phyloP scores from a whole-genome alignment of 2,797 vertebrate genomes.

The Siniperca undulata region DNA sequence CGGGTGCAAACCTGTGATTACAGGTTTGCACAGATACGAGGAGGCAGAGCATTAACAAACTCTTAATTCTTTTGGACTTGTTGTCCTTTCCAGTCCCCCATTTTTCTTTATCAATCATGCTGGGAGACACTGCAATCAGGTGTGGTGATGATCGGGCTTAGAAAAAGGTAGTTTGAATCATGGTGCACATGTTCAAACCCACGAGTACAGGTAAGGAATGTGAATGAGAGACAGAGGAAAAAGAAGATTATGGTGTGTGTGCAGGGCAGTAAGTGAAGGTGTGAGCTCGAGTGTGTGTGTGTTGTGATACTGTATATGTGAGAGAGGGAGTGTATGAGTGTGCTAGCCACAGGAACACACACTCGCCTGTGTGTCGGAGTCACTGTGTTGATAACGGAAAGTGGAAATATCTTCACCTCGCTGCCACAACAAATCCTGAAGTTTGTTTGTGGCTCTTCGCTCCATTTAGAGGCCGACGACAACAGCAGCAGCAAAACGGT shows the following conservation, averaged over 20 bases:
- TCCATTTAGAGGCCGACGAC: constrained; percentile 39
- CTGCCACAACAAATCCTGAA: constrained; percentile 53
- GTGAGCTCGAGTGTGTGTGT: not conserved
- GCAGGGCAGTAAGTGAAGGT: too few relatives aligned
- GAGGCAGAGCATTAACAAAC: too few relatives aligned
- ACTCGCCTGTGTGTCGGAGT: not conserved
- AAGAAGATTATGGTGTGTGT: not conserved
- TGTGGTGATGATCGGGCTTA: too few relatives aligned
- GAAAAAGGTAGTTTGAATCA: too few relatives aligned
- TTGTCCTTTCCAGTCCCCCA: too few relatives aligned
- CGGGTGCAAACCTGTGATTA: too few relatives aligned
- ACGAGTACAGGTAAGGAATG: not conserved
- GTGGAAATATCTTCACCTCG: constrained; percentile 59
- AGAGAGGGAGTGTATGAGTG: not conserved
- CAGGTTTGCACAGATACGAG: too few relatives aligned
- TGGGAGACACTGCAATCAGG: not conserved
- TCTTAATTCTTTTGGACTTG: too few relatives aligned
- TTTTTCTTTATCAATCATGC: too few relatives aligned
- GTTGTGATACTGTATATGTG: not conserved
- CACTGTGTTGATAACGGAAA: constrained; percentile 23
- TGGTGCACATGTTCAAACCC: too few relatives aligned
- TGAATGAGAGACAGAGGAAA: not conserved
- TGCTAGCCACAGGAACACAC: not conserved
- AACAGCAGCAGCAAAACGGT: not conserved
- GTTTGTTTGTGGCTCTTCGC: constrained; percentile 49